phyloP scores from a whole-genome alignment of 1,140 invertebrate species.

The Aphis craccivora region DNA sequence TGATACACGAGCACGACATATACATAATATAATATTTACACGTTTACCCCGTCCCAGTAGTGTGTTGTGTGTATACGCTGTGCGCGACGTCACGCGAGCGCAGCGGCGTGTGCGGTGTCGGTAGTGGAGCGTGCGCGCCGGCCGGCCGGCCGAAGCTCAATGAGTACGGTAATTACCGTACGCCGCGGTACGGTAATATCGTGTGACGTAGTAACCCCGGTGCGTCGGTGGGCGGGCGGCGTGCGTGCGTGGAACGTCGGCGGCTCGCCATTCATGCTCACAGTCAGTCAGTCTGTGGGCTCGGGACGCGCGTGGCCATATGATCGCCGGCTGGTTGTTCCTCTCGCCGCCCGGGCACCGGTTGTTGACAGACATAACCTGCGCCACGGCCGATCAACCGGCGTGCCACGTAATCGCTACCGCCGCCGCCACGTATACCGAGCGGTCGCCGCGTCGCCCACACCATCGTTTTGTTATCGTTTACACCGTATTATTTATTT shows the following conservation, averaged over 20 bases:
- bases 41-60: neutral
- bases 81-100: neutral
- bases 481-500: neutral
- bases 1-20: neutral
- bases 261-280: constrained; percentile 54
- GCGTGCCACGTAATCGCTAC: constrained; percentile 53
- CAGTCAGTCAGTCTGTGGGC: constrained; percentile 55
- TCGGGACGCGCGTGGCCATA: constrained; percentile 17
- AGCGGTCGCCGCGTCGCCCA: constrained; percentile 29
- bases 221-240: neutral
- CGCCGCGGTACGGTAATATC: constrained; percentile 29
- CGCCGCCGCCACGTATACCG: neutral
- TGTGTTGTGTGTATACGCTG: neutral
- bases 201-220: constrained; percentile 50
- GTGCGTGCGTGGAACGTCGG: constrained; percentile 14
- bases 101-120: neutral
- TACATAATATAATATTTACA: constrained; percentile 12
- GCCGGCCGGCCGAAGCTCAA: neutral
- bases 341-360: constrained; percentile 26
- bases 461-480: neutral
- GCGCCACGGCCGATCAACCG: constrained; percentile 57
- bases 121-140: neutral
- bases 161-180: constrained; percentile 54
- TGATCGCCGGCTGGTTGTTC: constrained; percentile 36
- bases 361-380: constrained; percentile 57